Evolutionary conservation across 2,888 invertebrate species (phyloP), one percentile per base, ranked within the genome.

Genomic region (Hyles lineata): DNA sequence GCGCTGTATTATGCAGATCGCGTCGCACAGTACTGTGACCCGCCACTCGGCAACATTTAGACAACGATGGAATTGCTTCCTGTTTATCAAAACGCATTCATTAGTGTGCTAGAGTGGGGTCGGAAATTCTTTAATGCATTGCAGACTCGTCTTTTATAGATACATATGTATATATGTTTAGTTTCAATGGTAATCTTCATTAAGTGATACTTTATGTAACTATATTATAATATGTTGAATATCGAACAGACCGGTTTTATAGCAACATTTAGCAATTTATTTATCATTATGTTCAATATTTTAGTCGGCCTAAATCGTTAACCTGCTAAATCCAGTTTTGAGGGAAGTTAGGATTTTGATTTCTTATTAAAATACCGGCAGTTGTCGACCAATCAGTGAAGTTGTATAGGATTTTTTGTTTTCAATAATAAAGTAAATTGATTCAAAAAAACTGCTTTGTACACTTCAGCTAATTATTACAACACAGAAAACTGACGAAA

Each of bases 51-150:
- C 23, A 50, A 23, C 23, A 23, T 67, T 67, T 67, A 15, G 50
- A 67, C 67, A 21, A 23, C 67, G 67, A 67, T 23, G 50, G 17
- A 50, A 67, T 67, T 67, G 50, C 43, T 67, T 67, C 67, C 67
- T 67, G 67, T 67, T 67, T 67, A 50, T 67, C 17, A 50, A 32
- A 50, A 50, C 43, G 21, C 23, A 50, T 50, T 50, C 50, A 50
- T 7, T 43, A 4, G 19, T 50, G 23, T 83, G 80, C 83, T 88
- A 89, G 23, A 67, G 50, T 50, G 50, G 89, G 81, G 78, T 67
- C 67, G 17, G 17, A 17, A 17, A 25, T 25, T 15, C 17, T 4
- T 55, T n/a, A 55, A 7, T 55, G 55, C 19, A 17, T n/a, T 55
- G 19, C n/a, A n/a, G 55, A 7, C 5, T n/a, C 5, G 6, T 19